phyloP scores from a whole-genome alignment of 2,797 vertebrate genomes.

The Amphiprion clarkii region DNA sequence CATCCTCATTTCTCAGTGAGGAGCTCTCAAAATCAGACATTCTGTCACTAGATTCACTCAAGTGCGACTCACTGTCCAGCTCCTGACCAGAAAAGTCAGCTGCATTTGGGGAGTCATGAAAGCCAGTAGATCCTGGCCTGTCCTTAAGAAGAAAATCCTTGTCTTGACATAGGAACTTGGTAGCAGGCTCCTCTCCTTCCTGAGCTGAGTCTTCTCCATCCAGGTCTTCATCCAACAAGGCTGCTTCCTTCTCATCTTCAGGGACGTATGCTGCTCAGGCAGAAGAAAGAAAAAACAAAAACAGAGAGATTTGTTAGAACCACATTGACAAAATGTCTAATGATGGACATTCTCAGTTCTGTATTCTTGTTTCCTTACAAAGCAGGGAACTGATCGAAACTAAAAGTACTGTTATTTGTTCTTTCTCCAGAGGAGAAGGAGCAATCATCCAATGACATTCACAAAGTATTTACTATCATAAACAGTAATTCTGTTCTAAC shows the following conservation, averaged over 20 bases:
- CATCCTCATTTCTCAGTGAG: constrained; percentile 96
- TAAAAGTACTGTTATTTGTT: constrained; percentile 55
- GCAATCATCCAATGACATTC: constrained; percentile 59
- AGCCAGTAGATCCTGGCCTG: constrained; percentile 90
- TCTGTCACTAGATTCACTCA: constrained; percentile 97
- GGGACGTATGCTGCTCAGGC: constrained; percentile 92
- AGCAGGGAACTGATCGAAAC: constrained; percentile 62
- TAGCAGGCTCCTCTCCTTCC: constrained; percentile 91
- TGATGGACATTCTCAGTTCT: constrained; percentile 53
- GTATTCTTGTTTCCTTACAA: constrained; percentile 56
- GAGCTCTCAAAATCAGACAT: constrained; percentile 97
- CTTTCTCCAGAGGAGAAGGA: constrained; percentile 54
- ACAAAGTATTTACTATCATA: constrained; percentile 68
- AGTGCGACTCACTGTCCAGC: constrained; percentile 98
- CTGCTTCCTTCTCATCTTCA: constrained; percentile 97
- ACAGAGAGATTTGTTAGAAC: constrained; percentile 62
- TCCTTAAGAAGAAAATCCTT: constrained; percentile 92
- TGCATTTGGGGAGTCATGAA: constrained; percentile 91
- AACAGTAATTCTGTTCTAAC: constrained; percentile 77
- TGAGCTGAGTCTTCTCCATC: constrained; percentile 90
- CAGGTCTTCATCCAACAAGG: constrained; percentile 91
- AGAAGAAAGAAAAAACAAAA: constrained; percentile 52
- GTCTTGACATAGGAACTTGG: constrained; percentile 93
- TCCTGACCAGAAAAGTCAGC: constrained; percentile 98
- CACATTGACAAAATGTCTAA: constrained; percentile 52